A percentile compares a stretch with the other conserved stretches of the same genome.
Evolutionary conservation across 2,797 vertebrate genomes (phyloP).

Genomic region (Scyliorhinus canicula): DNA sequence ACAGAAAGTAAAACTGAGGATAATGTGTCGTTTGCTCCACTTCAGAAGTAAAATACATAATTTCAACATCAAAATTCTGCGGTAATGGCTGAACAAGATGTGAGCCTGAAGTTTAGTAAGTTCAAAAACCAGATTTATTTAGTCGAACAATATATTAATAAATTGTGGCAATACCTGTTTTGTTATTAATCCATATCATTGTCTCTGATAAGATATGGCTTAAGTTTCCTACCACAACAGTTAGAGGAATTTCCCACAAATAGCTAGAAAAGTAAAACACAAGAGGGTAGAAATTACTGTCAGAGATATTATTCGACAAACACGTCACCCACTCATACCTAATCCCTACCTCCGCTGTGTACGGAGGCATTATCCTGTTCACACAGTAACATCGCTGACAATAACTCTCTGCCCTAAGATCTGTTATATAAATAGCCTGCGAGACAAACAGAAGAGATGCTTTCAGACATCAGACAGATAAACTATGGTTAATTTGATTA

Average conservation of each 20-base stretch:
- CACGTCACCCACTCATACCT: neutral
- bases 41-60: neutral
- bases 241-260: constrained; percentile 91
- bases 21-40: no score
- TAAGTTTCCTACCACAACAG: constrained; percentile 82
- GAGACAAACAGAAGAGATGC: neutral
- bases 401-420: constrained; percentile 25
- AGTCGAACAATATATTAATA: neutral
- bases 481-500: neutral
- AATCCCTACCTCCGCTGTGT: neutral
- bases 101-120: neutral
- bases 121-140: neutral
- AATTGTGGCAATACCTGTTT: constrained; percentile 71
- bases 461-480: neutral
- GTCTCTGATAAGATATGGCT: constrained; percentile 74
- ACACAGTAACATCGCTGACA: neutral
- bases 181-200: constrained; percentile 95
- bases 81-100: neutral
- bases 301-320: neutral
- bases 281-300: constrained; percentile 46
- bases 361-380: neutral
- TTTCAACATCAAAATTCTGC: neutral
- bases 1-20: neutral
- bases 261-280: constrained; percentile 72
- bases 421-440: neutral